Evolutionary conservation across 2,797 vertebrate species (phyloP).

Genomic region (Epinephelus awoara): DNA sequence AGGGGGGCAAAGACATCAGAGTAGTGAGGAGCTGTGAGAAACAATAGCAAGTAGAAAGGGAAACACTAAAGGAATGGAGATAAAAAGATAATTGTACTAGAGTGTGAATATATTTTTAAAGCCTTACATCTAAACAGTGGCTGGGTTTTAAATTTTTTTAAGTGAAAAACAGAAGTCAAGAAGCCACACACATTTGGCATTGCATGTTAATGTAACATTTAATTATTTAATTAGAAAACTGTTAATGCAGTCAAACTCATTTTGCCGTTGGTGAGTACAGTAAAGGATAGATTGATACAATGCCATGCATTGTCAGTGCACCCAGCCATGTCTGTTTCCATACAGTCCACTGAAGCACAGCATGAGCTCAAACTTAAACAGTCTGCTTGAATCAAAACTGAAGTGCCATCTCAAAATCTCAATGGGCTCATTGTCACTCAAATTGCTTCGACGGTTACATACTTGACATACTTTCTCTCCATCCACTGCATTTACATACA

Average conservation of each 20-base stretch:
- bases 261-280: background rate
- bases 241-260: background rate
- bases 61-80: background rate
- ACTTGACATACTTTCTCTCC: background rate
- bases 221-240: background rate
- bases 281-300: background rate
- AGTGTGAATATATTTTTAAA: too few species aligned
- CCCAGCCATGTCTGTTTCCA: slow-evolving; percentile 2
- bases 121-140: background rate
- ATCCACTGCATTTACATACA: background rate
- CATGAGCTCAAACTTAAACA: slow-evolving; percentile 19
- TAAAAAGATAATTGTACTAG: background rate
- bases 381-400: slow-evolving; percentile 1
- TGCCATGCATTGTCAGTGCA: background rate
- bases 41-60: background rate
- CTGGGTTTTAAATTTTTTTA: background rate
- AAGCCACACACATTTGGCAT: background rate
- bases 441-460: slow-evolving; percentile 1
- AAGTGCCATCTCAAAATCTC: slow-evolving; percentile 9
- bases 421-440: slow-evolving; percentile 28
- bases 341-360: slow-evolving; percentile 21
- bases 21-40: background rate
- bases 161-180: background rate
- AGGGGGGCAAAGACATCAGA: background rate
- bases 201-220: background rate